Conservation (phyloP, 2,888 invertebrate species). For the Tolmerus cingulatus region DNA sequence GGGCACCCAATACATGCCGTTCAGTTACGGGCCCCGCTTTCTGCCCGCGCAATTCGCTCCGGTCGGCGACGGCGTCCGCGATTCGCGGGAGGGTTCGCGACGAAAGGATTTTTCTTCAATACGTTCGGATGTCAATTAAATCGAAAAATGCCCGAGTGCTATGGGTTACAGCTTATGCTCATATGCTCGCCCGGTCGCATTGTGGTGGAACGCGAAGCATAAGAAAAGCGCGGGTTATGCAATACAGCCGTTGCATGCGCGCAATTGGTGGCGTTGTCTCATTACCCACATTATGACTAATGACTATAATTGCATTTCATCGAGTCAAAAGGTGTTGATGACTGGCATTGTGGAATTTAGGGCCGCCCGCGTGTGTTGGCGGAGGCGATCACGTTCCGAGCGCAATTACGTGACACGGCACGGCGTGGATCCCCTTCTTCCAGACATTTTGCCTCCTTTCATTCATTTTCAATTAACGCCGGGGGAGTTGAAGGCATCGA, state of each 20-base stretch:
- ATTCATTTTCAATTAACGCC: neutral
- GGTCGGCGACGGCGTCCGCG: neutral
- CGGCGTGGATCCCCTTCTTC: neutral
- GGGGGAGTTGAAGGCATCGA: neutral
- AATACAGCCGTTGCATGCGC: neutral
- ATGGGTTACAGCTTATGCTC: neutral
- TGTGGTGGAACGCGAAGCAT: neutral
- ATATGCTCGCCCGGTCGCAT: neutral
- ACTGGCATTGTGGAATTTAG: neutral
- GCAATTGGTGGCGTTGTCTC: neutral
- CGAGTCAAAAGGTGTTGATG: constrained; percentile 37
- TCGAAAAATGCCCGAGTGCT: constrained; percentile 24
- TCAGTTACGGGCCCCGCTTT: constrained; percentile 28
- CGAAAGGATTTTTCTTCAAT: constrained; percentile 18
- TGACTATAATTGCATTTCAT: constrained; percentile 5
- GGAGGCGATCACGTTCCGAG: neutral
- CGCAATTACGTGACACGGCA: neutral
- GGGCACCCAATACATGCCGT: constrained; percentile 45
- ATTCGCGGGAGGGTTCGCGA: neutral
- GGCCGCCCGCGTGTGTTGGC: neutral
- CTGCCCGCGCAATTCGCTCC: neutral
- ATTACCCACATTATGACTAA: constrained; percentile 17
- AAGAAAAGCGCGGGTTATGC: neutral
- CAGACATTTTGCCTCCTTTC: neutral
- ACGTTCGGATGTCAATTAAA: constrained; percentile 30